phyloP scores from a whole-genome alignment of 1,140 invertebrate species.

The Anadara kagoshimensis region DNA sequence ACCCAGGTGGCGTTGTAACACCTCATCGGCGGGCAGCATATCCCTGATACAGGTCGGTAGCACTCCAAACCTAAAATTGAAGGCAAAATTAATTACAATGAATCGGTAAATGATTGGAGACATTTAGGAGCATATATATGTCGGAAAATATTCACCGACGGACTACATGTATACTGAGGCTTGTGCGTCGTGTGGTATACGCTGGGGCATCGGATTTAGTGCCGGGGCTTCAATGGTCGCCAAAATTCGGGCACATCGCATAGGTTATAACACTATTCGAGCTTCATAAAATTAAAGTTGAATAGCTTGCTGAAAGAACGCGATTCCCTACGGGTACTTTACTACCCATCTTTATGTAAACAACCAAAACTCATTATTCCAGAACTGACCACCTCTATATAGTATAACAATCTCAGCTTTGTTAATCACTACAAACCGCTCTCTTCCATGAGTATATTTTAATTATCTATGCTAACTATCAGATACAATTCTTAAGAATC shows the following conservation, averaged over 20 bases:
- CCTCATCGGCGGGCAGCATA: slow-evolving; percentile 49
- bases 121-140: not conserved
- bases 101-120: not conserved
- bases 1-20: slow-evolving; percentile 53
- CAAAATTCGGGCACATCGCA: not conserved
- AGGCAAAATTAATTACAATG: not conserved
- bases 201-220: not conserved
- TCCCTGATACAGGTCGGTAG: slow-evolving; percentile 50
- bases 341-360: too few relatives aligned
- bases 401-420: too few relatives aligned
- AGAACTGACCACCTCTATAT: too few relatives aligned
- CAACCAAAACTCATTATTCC: too few relatives aligned
- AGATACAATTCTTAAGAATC: too few relatives aligned
- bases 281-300: too few relatives aligned
- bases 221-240: not conserved
- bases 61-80: slow-evolving; percentile 41
- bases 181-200: not conserved
- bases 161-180: not conserved
- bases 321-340: too few relatives aligned
- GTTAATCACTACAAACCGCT: too few relatives aligned
- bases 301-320: too few relatives aligned
- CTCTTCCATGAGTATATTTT: too few relatives aligned
- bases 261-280: too few relatives aligned
- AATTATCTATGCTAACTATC: too few relatives aligned
- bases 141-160: not conserved